Evolutionary conservation across 2,113 vertebrate genomes (phyloP).

Genomic region (Bettongia penicillata): DNA sequence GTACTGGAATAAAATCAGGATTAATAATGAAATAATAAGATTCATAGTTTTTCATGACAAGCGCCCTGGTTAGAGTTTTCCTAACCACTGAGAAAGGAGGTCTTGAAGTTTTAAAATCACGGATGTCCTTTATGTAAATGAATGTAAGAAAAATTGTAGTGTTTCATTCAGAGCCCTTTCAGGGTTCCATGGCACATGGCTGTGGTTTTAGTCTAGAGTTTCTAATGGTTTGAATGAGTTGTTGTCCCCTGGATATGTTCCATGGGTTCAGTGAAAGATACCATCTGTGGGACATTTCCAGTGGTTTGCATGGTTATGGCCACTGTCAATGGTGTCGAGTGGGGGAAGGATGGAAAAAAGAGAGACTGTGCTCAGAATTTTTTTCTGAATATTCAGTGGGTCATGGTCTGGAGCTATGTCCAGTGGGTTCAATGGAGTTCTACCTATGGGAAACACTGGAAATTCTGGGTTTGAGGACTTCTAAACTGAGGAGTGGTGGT

Average conservation of each 20-base stretch:
- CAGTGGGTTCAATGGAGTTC: not conserved
- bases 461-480: not conserved
- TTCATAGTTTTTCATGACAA: not conserved
- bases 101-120: not conserved
- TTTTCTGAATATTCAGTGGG: not conserved
- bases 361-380: not conserved
- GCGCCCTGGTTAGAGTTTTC: not conserved
- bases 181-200: not conserved
- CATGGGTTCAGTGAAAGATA: not conserved
- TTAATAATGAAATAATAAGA: not conserved
- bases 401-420: not conserved
- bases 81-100: not conserved
- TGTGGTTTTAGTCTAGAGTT: not conserved
- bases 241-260: not conserved
- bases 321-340: not conserved
- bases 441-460: not conserved
- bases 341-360: not conserved
- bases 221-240: not conserved
- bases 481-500: not conserved
- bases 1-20: not conserved
- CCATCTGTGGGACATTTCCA: not conserved
- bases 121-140: not conserved
- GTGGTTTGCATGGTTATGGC: not conserved
- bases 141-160: not conserved
- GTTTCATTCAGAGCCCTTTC: not conserved